Evolutionary conservation across 1,140 invertebrate genomes (phyloP), one percentile per base, ranked within the genome.

Genomic region (Stenopsyche tienmushanensis): DNA sequence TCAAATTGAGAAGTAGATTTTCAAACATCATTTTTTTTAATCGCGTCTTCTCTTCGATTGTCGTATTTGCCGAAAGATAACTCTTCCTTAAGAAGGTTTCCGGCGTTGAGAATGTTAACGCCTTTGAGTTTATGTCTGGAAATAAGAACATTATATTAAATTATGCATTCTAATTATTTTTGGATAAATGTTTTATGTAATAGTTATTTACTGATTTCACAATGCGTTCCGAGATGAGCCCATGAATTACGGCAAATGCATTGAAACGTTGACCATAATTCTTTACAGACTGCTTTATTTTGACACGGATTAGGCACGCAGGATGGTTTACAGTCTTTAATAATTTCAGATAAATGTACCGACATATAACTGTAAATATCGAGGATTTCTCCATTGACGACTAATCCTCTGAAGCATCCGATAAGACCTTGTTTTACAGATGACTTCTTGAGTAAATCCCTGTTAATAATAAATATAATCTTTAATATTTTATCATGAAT

Each of bases 361-460:
- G 90, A 93, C 90, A 94, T 94, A 77, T 95, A 94, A 72, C 90
- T 90, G 75, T 94, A 92, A 66, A 97, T 91, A 74, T 96, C 92
- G 23, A 95, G 75, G 63, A 94, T 90, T 80, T 93, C 89, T 17
- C 92, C 90, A 74, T 96, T 96, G 13, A 96, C 93, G 0, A 94
- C 91, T 29, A 97, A 78, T 18, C 94, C 94, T 72, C 93, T 85
- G 75, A 97, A 94, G 76, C 94, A 97, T 7, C 94, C 94, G 69
- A 96, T 94, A 17, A 97, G 83, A 5, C 94, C 94, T 80, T 93
- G 89, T 59, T 87, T 86, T 1, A 93, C 90, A 1, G 89, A 89
- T 7, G 89, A 86, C 73, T 89, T 90, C 72, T 89, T 89, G 20
- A 93, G 76, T 68, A 91, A 85, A 72, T 92, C 89, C 47, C 90